These are phyloP conservation scores for Diuraphis noxia DNA, from an alignment of 1,140 invertebrate genomes.

Conservation along the genomic window DNA sequence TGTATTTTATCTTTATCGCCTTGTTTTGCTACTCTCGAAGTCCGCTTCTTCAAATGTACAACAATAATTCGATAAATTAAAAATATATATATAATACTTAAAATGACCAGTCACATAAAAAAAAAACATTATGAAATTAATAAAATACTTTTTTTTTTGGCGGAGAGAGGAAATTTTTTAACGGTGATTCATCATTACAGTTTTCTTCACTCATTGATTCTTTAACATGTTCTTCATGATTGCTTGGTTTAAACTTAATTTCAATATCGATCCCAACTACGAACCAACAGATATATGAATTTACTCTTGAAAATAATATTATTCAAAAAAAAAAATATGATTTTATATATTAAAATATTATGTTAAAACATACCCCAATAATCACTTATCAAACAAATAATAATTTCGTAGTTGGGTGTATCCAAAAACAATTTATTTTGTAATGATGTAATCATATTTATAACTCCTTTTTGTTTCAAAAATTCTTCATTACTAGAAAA, in stretches of 20 bases:
- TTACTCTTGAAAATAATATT: background rate
- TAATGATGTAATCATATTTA: background rate
- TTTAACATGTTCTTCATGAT: background rate
- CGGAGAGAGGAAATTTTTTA: background rate
- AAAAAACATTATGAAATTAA: background rate
- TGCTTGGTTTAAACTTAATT: background rate
- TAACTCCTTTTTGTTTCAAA: background rate
- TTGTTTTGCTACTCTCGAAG: background rate
- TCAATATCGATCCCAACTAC: constrained; percentile 40
- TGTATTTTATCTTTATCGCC: background rate
- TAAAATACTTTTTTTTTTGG: background rate
- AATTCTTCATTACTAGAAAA: constrained; percentile 25
- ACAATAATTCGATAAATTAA: background rate
- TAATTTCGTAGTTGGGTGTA: constrained; percentile 17
- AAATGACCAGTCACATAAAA: background rate
- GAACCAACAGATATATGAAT: background rate
- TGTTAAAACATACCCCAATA: constrained; percentile 45
- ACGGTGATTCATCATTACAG: background rate
- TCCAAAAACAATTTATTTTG: background rate
- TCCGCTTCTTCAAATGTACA: background rate
- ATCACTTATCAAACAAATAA: constrained; percentile 52
- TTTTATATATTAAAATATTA: no score
- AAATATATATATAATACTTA: background rate
- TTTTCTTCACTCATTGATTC: constrained; percentile 32
- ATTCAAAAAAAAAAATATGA: background rate